Evolutionary conservation across 2,797 vertebrate species (phyloP), one percentile per base, ranked within the genome.

Genomic region (Phalanger gymnotis): DNA sequence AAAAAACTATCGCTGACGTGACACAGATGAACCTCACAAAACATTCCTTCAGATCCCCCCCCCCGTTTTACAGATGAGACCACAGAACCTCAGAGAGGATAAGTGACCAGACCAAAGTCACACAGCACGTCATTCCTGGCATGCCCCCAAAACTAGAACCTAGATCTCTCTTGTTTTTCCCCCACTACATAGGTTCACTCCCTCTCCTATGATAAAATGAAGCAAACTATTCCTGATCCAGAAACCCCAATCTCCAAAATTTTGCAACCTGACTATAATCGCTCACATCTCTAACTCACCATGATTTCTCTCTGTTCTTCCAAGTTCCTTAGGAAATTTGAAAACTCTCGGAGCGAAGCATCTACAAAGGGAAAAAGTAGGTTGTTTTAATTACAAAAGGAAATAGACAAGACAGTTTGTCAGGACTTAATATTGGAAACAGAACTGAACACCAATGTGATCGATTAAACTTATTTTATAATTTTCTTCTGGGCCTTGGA

Each of bases 251-350:
- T 7, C 5, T 13, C 4, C 14, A 61, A 40, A 1, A 4, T 12
- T 1, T 52, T 34, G 92, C 73, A 93, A 16, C 2, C 0, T 0
- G 19, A 40, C 31, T 30, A n/a, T n/a, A 2, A 81, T 1, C 12
- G 54, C 51, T 51, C 51, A 54, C 4, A 55, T 10, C 54, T 52
- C 53, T n/a, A 95, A 98, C 99, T 99, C 98, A 99, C 99, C 99
- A 99, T 99, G 95, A 99, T 99, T 98, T 99, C 99, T 98, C 99
- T 99, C 98, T 99, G 99, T 51, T 99, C 99, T 98, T 99, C 99
- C 91, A 99, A 98, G 96, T 99, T 99, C 98, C 98, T 99, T 97
- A 99, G 98, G 96, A 99, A 99, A 98, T 98, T 98, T 54, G 99
- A 99, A 97, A 99, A 99, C 97, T 99, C 99, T 47, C 99, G 99